Percentiles rank a stretch among this genome's conserved stretches.
Evolutionary conservation across 2,113 vertebrate species (phyloP).

Genomic region (Eretmochelys imbricata): DNA sequence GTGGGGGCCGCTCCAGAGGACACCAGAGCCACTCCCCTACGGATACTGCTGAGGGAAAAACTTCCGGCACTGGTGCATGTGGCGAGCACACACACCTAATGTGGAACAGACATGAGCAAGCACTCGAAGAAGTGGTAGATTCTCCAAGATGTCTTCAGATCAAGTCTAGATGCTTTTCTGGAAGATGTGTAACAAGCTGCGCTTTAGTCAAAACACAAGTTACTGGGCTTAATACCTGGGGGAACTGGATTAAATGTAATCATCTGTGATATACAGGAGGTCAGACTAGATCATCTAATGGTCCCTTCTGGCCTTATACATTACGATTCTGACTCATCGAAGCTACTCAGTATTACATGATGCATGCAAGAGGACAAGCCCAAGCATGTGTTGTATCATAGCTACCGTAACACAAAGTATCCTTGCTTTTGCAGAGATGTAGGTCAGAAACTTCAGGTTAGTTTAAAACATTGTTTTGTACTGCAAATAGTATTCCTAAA

Average conservation of each 20-base stretch:
- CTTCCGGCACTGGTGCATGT: too few species aligned
- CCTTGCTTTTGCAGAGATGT: background rate
- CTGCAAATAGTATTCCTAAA: background rate
- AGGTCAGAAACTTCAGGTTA: background rate
- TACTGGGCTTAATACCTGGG: background rate
- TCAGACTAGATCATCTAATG: background rate
- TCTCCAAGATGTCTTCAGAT: background rate
- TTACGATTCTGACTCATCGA: background rate
- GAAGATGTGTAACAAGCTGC: background rate
- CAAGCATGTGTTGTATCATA: accelerated
- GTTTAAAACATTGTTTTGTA: background rate
- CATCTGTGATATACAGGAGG: background rate
- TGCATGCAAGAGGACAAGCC: background rate
- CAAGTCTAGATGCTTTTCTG: background rate
- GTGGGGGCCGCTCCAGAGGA: too few species aligned
- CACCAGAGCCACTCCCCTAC: too few species aligned
- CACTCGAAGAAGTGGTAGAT: too few species aligned
- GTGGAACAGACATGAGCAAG: too few species aligned
- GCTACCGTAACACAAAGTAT: accelerated
- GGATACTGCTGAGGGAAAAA: too few species aligned
- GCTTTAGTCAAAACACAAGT: background rate
- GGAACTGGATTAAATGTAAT: background rate
- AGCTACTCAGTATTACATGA: background rate
- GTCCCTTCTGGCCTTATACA: background rate
- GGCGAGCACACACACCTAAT: too few species aligned